These are phyloP conservation scores for Channallabes apus DNA, from an alignment of 2,797 vertebrate genomes.

Conservation along the genomic window DNA sequence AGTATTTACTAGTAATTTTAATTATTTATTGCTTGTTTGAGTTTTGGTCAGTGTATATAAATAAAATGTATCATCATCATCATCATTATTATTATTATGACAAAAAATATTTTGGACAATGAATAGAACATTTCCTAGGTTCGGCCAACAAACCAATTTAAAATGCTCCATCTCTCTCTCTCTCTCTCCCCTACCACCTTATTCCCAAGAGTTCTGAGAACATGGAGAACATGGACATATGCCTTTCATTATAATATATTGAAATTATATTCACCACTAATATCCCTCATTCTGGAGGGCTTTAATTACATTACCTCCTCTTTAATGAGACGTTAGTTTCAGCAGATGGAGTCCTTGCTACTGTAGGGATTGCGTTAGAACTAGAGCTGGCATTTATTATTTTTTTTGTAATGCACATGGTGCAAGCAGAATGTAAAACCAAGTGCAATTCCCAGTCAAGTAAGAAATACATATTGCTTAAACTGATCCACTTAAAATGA, in stretches of 20 bases:
- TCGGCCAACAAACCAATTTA: constrained; percentile 3
- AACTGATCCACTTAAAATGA: constrained; percentile 29
- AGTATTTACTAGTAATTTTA: no score
- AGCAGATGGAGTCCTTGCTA: constrained; percentile 11
- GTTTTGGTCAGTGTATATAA: no score
- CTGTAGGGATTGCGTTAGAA: constrained; percentile 17
- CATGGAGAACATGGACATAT: constrained; percentile 10
- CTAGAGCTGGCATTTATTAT: constrained; percentile 21
- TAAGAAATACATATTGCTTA: constrained; percentile 3
- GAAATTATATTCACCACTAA: background rate
- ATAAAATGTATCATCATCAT: no score
- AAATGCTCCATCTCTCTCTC: background rate
- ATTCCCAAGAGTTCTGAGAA: constrained; percentile 20
- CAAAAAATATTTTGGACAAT: constrained; percentile 2
- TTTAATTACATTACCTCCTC: constrained; percentile 32
- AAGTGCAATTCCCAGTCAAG: background rate
- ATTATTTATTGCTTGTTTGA: no score
- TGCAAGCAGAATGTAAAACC: constrained; percentile 16
- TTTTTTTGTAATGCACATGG: constrained; percentile 13
- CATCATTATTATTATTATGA: no score
- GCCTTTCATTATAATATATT: constrained; percentile 27
- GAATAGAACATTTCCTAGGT: constrained; percentile 22
- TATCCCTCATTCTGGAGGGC: constrained; percentile 9
- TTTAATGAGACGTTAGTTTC: constrained; percentile 31
- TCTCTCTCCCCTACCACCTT: constrained; percentile 13